Conservation (phyloP, 2,113 vertebrate species). For the Limnothrissa miodon region DNA sequence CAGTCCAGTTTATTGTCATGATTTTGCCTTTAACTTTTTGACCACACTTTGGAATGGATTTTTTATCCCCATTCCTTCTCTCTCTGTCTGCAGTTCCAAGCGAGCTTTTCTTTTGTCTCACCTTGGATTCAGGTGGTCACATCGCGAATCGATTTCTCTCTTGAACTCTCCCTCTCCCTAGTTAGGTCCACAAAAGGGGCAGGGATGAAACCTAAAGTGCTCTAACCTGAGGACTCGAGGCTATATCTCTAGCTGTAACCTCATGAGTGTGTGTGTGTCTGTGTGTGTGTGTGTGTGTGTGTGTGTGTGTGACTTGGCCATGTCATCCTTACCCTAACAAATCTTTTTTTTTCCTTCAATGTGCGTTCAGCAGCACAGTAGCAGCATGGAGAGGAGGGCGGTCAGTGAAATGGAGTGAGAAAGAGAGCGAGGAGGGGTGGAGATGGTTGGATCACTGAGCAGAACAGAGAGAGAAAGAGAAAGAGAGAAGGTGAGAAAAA, state of each 20-base stretch:
- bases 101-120: background rate
- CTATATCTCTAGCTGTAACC: no score
- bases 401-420: constrained; percentile 4
- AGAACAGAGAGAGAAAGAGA: background rate
- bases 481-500: background rate
- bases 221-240: constrained; percentile 22
- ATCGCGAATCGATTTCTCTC: constrained; percentile 35
- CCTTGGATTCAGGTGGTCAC: background rate
- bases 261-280: background rate
- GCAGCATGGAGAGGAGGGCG: background rate
- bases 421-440: background rate
- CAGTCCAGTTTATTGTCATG: no score
- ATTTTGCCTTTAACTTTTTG: no score
- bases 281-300: background rate
- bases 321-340: background rate
- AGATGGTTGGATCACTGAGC: background rate
- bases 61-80: background rate
- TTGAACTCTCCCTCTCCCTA: constrained; percentile 25
- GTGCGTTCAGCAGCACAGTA: constrained; percentile 9
- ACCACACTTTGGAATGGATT: background rate
- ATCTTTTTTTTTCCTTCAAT: background rate
- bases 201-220: constrained; percentile 2
- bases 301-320: background rate
- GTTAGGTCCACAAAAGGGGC: constrained; percentile 34
- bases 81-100: background rate